phyloP scores from a whole-genome alignment of 2,113 vertebrate species.

The Ceyx margarethae region DNA sequence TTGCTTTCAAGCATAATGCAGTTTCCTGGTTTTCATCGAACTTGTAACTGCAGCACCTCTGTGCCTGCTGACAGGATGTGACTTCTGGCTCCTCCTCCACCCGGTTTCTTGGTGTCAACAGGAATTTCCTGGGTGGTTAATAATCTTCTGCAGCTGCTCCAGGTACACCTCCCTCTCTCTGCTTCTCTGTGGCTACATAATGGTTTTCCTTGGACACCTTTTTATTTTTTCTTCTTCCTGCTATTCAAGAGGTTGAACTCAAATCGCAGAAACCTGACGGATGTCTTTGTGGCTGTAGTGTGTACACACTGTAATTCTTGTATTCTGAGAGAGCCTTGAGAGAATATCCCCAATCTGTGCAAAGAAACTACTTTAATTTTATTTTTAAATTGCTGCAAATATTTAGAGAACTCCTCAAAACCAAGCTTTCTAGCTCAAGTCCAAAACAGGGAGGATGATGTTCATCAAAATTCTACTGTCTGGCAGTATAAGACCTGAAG shows the following conservation, averaged over 20 bases:
- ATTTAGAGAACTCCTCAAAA: neutral
- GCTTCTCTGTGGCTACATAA: neutral
- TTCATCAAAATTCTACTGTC: neutral
- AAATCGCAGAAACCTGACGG: neutral
- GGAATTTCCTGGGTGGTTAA: neutral
- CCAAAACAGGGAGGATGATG: neutral
- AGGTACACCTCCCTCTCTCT: neutral
- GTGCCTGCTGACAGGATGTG: neutral
- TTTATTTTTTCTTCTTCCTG: neutral
- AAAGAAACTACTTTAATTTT: neutral
- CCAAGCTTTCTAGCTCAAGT: neutral
- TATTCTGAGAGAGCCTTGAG: neutral
- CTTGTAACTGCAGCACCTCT: neutral
- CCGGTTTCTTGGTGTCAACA: neutral
- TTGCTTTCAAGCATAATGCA: neutral
- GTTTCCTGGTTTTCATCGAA: neutral
- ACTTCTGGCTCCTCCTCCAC: neutral
- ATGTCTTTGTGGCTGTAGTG: neutral
- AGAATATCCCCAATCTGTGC: neutral
- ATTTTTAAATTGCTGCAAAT: neutral
- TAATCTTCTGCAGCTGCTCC: neutral
- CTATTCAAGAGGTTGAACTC: neutral
- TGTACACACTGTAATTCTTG: neutral
- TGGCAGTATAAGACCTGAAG: neutral
- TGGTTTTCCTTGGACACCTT: neutral